Conservation (phyloP, 2,797 vertebrate genomes). For the Vultur gryphus region DNA sequence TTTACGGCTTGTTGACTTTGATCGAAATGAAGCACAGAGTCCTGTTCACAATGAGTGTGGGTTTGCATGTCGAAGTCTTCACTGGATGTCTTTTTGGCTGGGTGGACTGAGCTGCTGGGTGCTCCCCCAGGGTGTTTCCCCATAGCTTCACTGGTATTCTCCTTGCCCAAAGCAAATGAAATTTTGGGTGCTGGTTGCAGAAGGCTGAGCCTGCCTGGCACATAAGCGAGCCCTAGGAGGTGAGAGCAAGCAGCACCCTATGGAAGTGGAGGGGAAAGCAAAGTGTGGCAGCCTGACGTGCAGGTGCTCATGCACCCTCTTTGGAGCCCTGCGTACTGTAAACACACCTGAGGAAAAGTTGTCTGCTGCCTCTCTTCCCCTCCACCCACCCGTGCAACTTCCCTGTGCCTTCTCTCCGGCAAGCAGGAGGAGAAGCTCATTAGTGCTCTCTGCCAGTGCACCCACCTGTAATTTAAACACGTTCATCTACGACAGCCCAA, state of each 20-base stretch:
- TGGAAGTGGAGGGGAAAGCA: background rate
- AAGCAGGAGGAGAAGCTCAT: background rate
- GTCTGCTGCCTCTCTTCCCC: background rate
- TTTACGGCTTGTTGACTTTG: background rate
- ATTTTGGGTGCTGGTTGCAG: background rate
- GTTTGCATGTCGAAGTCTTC: background rate
- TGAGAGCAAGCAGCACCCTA: background rate
- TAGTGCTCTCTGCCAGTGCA: background rate
- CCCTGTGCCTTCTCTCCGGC: background rate
- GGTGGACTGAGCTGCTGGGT: background rate
- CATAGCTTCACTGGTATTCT: background rate
- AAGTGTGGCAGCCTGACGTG: background rate
- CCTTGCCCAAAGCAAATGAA: background rate
- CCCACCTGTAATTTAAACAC: background rate
- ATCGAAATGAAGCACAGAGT: background rate
- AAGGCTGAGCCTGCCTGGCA: background rate
- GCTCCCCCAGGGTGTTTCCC: background rate
- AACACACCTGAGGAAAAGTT: background rate
- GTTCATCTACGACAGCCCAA: accelerated
- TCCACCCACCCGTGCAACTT: accelerated
- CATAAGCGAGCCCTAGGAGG: background rate
- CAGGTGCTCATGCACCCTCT: background rate
- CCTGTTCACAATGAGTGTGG: background rate
- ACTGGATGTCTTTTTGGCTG: background rate
- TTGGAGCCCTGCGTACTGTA: background rate